Base-by-base conservation (phyloP, 2,113 vertebrate genomes). In the Gnathonemus echidnorhynchus region DNA sequence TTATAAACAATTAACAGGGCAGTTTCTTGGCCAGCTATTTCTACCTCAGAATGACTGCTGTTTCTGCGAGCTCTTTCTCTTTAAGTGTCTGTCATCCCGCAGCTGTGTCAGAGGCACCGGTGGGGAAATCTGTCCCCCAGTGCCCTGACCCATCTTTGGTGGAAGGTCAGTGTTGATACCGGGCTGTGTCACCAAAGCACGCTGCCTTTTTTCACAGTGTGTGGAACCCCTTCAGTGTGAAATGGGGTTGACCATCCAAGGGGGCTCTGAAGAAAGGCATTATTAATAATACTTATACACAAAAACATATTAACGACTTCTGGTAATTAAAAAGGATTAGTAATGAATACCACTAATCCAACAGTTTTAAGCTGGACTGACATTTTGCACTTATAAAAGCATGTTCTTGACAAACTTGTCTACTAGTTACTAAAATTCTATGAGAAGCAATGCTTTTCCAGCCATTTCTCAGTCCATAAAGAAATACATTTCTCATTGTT, bases 201-300 rank as follows among this genome's bases (percentile, higher is more conserved):
- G n/a, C 62, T 27, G 10, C n/a, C 62, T 46, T 86, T 86, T n/a
- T 86, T 31, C 48, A 50, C 13, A n/a, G 15, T 31, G 13, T 87
- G 49, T 50, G 15, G 49, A 53, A n/a, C 48, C 21, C 15, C 46
- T 5, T 11, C 10, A 13, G 48, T 31, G 46, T 45, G 39, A 87
- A 48, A 53, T 17, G 4, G 2, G n/a, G 11, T 52, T 27, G 21
- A 31, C n/a, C 66, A 80, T 46, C 10, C 62, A 45, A 85, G 48
- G 15, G 80, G 83, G 66, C 31, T 90, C 87, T 88, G 53, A 31
- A 49, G 91, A 90, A 90, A 91, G 31, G 92, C 90, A 87, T 91
- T 89, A 92, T 93, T 92, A 92, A 92, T 93, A 91, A 89, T 92
- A 93, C 94, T 94, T 92, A 91, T 93, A 94, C 92, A 89, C 90